Evolutionary conservation across 2,797 vertebrate species (phyloP), one percentile per base, ranked within the genome.

Genomic region (Chanos chanos): DNA sequence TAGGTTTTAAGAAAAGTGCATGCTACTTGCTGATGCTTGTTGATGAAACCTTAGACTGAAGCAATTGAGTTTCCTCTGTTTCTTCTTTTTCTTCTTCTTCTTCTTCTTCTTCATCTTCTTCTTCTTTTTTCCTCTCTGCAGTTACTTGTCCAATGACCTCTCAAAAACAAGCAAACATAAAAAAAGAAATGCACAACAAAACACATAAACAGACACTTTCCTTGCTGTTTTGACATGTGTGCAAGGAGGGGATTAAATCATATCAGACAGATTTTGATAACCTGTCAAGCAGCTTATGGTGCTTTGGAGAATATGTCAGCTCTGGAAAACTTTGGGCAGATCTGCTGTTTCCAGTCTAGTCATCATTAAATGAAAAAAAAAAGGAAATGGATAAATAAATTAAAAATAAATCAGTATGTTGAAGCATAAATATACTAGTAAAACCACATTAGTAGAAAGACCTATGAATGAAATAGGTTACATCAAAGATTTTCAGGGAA

Each of bases 251-350:
- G 54, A 66, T 77, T 60, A 61, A 61, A 56, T 68, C 57, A 65
- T 77, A 31, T 72, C 34, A 39, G 64, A 71, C 69, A 76, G 64
- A 60, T 77, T 75, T 73, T 70, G 64, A 78, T 76, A 73, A 73
- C 59, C 65, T 72, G 74, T 80, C 76, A 71, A 50, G 36, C 21
- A 33, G 51, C 48, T 44, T 65, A 58, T 49, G 47, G 41, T 1
- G 51, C 68, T 30, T 61, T 44, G 45, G 60, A 71, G 44, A 65
- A 72, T 54, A 47, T 70, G 47, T 58, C 56, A 9, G 63, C 41
- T 33, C 64, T 66, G 36, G 73, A 66, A 66, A 62, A 41, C 51
- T 74, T 71, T 68, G 47, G 61, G 59, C 53, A 58, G 55, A 48
- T 27, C 50, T 56, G 51, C 34, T 65, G 30, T 67, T 28, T 53